Base-by-base conservation (phyloP, 2,888 invertebrate species). In the Dexiosoma caninum region DNA sequence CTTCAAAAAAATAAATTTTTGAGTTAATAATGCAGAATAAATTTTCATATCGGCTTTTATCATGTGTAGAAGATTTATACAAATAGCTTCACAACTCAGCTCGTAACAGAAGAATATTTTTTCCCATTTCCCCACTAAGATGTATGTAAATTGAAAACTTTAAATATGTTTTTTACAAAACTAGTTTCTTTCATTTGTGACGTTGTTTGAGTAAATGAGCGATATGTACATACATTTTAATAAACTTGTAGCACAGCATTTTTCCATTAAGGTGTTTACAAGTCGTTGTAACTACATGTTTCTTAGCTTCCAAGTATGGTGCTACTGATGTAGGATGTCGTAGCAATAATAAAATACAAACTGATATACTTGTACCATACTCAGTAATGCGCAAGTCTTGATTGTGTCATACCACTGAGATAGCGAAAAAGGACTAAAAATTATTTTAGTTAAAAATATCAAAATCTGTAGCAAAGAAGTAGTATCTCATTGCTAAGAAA, bases 371-470 rank as follows among this genome's bases (percentile, higher is more conserved):
- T 6, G 6, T 16, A 8, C 12, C 19, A 42, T 16, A 57, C 32
- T 49, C 14, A 62, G 69, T 69, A 57, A 19, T 86, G 88, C 87
- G 87, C 87, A 88, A 87, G 87, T 76, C 83, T 80, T 81, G 87
- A 88, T 88, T 88, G 88, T 87, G 87, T 88, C 87, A 88, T 88
- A 80, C 82, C 57, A 71, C 72, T 80, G 57, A 60, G 81, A 66
- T 59, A 35, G 14, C 0, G 9, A 69, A 74, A 78, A 62, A 74
- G 72, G 72, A 77, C 37, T 37, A 21, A 19, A 57, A 49, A 64
- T 23, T 8, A 69, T 72, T 64, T 77, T 74, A 81, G 81, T 77
- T 69, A 32, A 64, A 42, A 23, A 57, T 30, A 69, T 69, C 37
- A 72, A 77, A 62, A 72, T 72, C 77, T 77, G 60, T 64, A 69